Evolutionary conservation across 2,888 invertebrate genomes (phyloP), one percentile per base, ranked within the genome.

Genomic region (Thymelicus lineola): DNA sequence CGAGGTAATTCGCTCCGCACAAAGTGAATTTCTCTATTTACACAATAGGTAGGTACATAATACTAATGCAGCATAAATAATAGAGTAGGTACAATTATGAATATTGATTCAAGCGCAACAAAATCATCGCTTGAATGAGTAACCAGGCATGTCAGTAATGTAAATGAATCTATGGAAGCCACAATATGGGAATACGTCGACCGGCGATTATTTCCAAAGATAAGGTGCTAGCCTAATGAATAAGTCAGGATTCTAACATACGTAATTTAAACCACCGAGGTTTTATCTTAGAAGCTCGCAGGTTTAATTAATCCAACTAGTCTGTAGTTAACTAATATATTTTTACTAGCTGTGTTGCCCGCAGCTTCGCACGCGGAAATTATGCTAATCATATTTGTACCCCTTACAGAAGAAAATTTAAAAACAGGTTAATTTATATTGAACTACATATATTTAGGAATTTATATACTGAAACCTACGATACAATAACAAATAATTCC

Each of bases 161-260:
- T 61, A 68, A 61, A 68, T 68, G 61, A 68, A 46, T 12, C 45
- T 53, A 53, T 67, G 59, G 60, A 12, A 20, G 17, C 48, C 9
- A 50, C 48, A 55, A 28, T 38, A 48, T 61, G 53, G 53, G 67
- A 48, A 50, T 28, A 60, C 48, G 12, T 58, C 20, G 20, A 15
- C 10, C 48, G 17, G 35, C 53, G 60, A 67, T 61, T 61, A 61
- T 42, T 67, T 67, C 20, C 53, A 42, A 28, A 10, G 67, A 67
- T 67, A 67, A 60, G 53, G 53, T 53, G 38, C 50, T 38, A 66
- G 60, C 61, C 45, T 67, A 67, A 67, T 67, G 67, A 67, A 67
- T 67, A 61, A 61, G 53, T 61, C 45, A 66, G 60, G 28, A 42
- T 61, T 61, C 67, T 61, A 55, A 59, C 36, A 50, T 17, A 42